Percentiles rank a stretch among this genome's conserved stretches.
Conservation (phyloP, 23 tunicate species). For the Styela clava region DNA sequence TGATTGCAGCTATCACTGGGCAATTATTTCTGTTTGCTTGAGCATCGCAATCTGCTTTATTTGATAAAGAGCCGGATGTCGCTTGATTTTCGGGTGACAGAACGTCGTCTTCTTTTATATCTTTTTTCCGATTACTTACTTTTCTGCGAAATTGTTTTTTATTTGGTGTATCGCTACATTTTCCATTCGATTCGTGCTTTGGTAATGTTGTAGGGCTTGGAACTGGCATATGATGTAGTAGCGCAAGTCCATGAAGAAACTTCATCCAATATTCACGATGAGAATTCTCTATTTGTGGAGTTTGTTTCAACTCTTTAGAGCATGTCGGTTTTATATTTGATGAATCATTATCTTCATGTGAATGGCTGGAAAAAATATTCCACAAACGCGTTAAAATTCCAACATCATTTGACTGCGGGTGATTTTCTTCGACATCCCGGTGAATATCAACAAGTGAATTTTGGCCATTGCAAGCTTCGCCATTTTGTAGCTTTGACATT, state of each 20-base stretch:
- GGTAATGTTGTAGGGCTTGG: not conserved
- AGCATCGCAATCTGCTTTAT: too few relatives aligned
- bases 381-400: not conserved
- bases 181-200: not conserved
- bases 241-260: not conserved
- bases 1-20: not conserved
- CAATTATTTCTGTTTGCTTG: not conserved
- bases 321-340: too few relatives aligned
- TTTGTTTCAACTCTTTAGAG: not conserved
- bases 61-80: too few relatives aligned
- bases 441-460: too few relatives aligned
- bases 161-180: not conserved
- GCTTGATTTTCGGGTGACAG: too few relatives aligned
- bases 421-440: not conserved
- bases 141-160: not conserved
- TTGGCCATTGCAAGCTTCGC: not conserved
- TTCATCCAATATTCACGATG: not conserved
- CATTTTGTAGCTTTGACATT: not conserved
- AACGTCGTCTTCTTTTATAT: too few relatives aligned
- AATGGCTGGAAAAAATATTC: not conserved
- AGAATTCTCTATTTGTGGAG: not conserved
- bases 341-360: not conserved
- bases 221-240: not conserved
- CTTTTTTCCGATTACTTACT: not conserved
- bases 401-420: not conserved